These are phyloP conservation scores for Pantherophis guttatus DNA, from an alignment of 2,113 vertebrate species.

Conservation along the genomic window DNA sequence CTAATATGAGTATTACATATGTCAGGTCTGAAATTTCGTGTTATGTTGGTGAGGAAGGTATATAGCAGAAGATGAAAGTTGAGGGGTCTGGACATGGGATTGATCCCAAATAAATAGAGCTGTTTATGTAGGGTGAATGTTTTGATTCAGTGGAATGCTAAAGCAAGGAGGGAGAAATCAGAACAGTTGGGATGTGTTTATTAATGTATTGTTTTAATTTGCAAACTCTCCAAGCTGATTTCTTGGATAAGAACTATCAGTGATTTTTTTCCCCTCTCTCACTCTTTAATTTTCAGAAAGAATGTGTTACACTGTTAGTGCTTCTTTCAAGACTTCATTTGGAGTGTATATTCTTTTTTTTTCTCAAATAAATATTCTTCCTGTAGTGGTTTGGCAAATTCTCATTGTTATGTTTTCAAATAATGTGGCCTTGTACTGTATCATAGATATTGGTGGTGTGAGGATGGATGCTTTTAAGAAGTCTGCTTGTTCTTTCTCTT, in stretches of 20 bases:
- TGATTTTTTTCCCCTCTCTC: background rate
- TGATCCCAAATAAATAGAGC: background rate
- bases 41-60: background rate
- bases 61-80: background rate
- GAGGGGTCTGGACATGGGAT: background rate
- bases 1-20: background rate
- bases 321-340: background rate
- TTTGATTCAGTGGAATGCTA: background rate
- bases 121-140: background rate
- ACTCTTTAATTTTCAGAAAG: background rate
- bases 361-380: background rate
- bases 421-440: background rate
- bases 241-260: background rate
- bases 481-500: background rate
- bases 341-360: background rate
- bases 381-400: background rate
- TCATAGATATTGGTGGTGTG: background rate
- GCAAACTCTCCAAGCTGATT: background rate
- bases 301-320: background rate
- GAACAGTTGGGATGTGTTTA: background rate
- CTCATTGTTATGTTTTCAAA: background rate
- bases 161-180: background rate
- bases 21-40: background rate
- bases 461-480: background rate
- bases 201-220: background rate